Evolutionary conservation across 1,140 invertebrate genomes (phyloP).

Genomic region (Drosophila lacertosa): DNA sequence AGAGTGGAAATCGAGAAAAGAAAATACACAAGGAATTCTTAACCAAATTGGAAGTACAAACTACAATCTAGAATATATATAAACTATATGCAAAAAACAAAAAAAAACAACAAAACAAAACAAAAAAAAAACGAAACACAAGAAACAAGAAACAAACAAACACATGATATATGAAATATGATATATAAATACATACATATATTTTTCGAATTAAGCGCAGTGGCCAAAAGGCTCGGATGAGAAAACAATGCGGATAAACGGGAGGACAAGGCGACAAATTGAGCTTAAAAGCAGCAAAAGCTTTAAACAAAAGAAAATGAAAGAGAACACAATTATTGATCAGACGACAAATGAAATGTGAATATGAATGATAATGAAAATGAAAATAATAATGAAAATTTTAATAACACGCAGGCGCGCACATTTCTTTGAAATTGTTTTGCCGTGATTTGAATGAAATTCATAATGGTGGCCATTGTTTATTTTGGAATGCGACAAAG

Average conservation of each 20-base stretch:
- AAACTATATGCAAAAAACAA: constrained; percentile 51
- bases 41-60: constrained; percentile 83
- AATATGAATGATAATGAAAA: constrained; percentile 31
- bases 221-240: constrained; percentile 35
- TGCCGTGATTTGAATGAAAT: constrained; percentile 84
- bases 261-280: constrained; percentile 29
- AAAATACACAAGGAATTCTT: constrained; percentile 82
- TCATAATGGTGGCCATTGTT: constrained; percentile 83
- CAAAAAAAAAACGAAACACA: constrained; percentile 7
- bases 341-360: constrained; percentile 15
- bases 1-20: constrained; percentile 47
- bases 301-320: constrained; percentile 42
- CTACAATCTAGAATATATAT: constrained; percentile 80
- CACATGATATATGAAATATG: constrained; percentile 28
- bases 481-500: constrained; percentile 71
- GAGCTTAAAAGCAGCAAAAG: constrained; percentile 63
- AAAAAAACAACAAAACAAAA: constrained; percentile 25
- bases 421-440: constrained; percentile 81
- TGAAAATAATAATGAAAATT: constrained; percentile 8
- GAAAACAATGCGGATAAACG: constrained; percentile 19
- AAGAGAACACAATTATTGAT: constrained; percentile 15
- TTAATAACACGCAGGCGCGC: constrained; percentile 49
- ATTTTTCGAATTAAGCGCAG: constrained; percentile 58
- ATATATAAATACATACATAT: constrained; percentile 44
- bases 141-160: constrained; percentile 2